Evolutionary conservation across 2,888 invertebrate species (phyloP), one percentile per base, ranked within the genome.

Genomic region (Pammene aurita): DNA sequence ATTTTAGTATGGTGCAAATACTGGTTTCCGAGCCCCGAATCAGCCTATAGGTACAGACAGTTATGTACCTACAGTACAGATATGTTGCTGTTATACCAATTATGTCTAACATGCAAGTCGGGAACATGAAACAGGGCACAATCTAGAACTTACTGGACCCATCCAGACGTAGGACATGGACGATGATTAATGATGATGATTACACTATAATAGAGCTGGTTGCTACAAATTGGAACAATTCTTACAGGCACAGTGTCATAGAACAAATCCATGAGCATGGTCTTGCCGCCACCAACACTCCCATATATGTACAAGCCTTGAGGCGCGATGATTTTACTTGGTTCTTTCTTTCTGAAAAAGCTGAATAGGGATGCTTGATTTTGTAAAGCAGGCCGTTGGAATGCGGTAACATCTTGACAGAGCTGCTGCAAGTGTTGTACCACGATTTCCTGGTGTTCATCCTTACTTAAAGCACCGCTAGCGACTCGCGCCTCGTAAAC

Each of bases 231-330:
- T 54, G 54, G 42, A 65, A 65, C 69, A 69, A 69, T 68, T 74
- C 74, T 76, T 73, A 79, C 78, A 69, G 92, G 92, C 35, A 89
- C 79, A 74, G 87, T 88, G 77, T 97, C 95, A 92, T 96, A 98
- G 91, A 99, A 99, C 79, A 99, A 90, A 90, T 99, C 99, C 99
- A 99, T 99, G 69, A 99, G 91, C 96, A 99, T 99, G 7, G 99
- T 99, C 93, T 99, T 99, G 55, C 99, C 99, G 77, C 98, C 97
- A 56, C 98, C 97, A 72, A 98, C 97, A 81, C 97, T 96, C 67
- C 98, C 98, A 89, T 96, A 95, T 70, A 98, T 95, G 81, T 98
- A 98, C 11, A 98, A 88, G 6, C 98, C 98, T 86, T 95, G 95
- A 0, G 96, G 96, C 48, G 93, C 93, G 72, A 92, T 86, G 38